These are phyloP conservation scores for Pogoniulus pusillus DNA, from an alignment of 2,797 vertebrate species.

Conservation along the genomic window DNA sequence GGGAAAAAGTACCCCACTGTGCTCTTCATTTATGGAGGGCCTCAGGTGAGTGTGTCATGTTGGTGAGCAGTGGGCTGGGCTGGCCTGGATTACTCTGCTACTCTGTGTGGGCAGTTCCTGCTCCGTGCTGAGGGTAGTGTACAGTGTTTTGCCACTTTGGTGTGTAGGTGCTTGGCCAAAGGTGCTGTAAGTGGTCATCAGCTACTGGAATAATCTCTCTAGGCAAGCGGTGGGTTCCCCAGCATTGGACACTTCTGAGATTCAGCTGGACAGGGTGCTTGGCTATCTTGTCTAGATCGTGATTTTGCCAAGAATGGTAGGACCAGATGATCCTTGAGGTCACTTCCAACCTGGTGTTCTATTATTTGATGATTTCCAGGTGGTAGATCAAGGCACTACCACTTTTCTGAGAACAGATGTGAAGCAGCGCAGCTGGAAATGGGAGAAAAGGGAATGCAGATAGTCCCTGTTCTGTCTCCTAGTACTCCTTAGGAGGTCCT, in stretches of 20 bases:
- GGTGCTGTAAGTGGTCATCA: background rate
- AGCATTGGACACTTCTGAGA: too few relatives aligned
- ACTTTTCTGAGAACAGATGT: background rate
- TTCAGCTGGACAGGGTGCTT: too few relatives aligned
- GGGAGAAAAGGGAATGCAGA: background rate
- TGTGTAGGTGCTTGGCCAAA: background rate
- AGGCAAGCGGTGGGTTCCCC: too few relatives aligned
- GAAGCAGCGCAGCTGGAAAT: background rate
- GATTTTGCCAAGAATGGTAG: too few relatives aligned
- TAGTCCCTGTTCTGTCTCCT: background rate
- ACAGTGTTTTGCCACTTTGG: background rate
- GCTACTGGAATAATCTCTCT: too few relatives aligned
- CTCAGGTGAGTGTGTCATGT: conserved; percentile 75
- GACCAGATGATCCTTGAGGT: too few relatives aligned
- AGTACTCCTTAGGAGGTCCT: background rate
- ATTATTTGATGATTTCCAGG: background rate
- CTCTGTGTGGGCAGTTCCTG: background rate
- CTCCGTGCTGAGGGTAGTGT: background rate
- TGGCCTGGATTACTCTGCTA: background rate
- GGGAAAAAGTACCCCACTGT: conserved; percentile 84
- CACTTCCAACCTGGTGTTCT: too few relatives aligned
- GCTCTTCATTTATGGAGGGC: conserved; percentile 83
- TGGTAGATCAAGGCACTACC: background rate
- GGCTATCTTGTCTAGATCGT: too few relatives aligned
- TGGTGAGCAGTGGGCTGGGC: background rate